Conservation (phyloP, 2,797 vertebrate species). For the Triplophysa yarkandensis region DNA sequence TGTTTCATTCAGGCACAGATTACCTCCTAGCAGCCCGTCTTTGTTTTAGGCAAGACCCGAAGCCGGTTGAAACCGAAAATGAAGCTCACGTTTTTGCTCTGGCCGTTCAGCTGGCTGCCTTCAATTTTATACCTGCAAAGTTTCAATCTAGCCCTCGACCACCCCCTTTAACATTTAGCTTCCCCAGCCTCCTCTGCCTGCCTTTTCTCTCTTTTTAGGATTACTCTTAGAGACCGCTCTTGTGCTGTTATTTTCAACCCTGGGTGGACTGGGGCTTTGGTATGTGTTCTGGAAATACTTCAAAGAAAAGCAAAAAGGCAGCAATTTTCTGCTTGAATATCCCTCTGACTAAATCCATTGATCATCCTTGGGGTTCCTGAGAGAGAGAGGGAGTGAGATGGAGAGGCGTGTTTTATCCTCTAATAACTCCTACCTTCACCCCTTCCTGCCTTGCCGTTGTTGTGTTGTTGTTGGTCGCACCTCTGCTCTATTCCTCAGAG, state of each 20-base stretch:
- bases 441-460: constrained; percentile 85
- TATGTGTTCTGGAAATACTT: constrained; percentile 87
- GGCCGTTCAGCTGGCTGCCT: constrained; percentile 79
- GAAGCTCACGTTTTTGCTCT: constrained; percentile 71
- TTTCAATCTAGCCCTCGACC: constrained; percentile 78
- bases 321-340: constrained; percentile 99
- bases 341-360: constrained; percentile 99
- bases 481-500: constrained; percentile 90
- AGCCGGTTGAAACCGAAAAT: constrained; percentile 58
- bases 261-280: constrained; percentile 72
- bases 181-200: constrained; percentile 61
- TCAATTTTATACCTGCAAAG: constrained; percentile 85
- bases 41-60: constrained; percentile 22
- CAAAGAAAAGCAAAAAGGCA: constrained; percentile 92
- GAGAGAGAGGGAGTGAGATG: constrained; percentile 91
- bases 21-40: background rate
- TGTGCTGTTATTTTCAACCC: constrained; percentile 78
- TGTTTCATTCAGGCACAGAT: background rate
- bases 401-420: constrained; percentile 96
- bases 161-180: constrained; percentile 75
- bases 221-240: constrained; percentile 74
- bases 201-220: constrained; percentile 64
- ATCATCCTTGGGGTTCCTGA: constrained; percentile 96
- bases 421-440: constrained; percentile 99
- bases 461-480: constrained; percentile 96